A percentile compares a stretch with the other conserved stretches of the same genome.
Conservation (phyloP, 2,888 invertebrate genomes). For the Brachylomia viminalis region DNA sequence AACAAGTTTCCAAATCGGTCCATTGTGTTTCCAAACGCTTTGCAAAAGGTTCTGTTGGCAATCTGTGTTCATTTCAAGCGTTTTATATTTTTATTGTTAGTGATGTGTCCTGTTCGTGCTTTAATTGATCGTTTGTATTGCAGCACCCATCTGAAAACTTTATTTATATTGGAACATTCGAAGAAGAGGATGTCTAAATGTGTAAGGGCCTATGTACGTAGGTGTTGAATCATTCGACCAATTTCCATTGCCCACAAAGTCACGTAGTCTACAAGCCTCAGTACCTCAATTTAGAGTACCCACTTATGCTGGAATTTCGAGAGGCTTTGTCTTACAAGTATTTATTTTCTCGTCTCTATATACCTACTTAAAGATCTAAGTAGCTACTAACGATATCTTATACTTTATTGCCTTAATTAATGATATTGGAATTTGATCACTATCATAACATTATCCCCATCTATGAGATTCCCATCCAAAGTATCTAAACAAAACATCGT, state of each 20-base stretch:
- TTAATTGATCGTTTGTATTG: slow-evolving; percentile 7
- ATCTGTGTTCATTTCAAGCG: slow-evolving; percentile 42
- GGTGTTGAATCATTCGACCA: background rate
- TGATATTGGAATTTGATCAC: background rate
- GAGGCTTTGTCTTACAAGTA: slow-evolving; percentile 4
- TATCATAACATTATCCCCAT: too few relatives aligned
- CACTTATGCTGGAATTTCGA: slow-evolving; percentile 12
- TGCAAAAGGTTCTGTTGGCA: slow-evolving; percentile 28
- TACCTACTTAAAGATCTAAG: background rate
- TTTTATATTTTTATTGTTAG: slow-evolving; percentile 36
- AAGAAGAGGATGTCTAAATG: background rate
- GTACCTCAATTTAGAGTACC: background rate
- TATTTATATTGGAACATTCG: slow-evolving; percentile 9
- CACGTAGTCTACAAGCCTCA: background rate
- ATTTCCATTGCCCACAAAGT: background rate
- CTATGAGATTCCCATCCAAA: too few relatives aligned
- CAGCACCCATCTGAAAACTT: background rate
- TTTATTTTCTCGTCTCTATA: background rate
- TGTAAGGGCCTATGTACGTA: background rate
- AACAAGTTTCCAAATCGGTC: slow-evolving; percentile 43
- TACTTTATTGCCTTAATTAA: background rate
- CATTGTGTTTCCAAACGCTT: slow-evolving; percentile 52
- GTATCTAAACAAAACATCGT: background rate
- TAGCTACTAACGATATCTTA: too few relatives aligned
- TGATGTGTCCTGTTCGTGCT: slow-evolving; percentile 39